Conservation (phyloP, 1,140 invertebrate species). For the Catajapyx aquilonaris region DNA sequence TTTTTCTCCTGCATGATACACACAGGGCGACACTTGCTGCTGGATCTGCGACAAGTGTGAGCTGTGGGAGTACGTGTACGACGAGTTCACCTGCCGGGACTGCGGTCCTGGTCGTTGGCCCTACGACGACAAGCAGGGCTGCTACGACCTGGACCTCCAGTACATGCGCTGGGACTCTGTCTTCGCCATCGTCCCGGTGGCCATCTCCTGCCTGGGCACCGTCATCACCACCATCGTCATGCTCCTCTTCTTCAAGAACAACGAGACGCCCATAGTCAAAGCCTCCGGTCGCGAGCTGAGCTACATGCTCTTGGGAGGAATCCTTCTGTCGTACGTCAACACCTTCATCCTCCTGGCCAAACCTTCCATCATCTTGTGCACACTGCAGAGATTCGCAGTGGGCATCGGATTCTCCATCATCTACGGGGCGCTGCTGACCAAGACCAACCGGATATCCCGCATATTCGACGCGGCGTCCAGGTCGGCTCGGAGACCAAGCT, state of each 20-base stretch:
- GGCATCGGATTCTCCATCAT: slow-evolving; percentile 36
- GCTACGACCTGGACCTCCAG: slow-evolving; percentile 22
- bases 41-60: slow-evolving; percentile 32
- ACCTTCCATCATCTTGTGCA: slow-evolving; percentile 26
- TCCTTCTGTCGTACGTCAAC: slow-evolving; percentile 24
- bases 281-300: slow-evolving; percentile 34
- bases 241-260: slow-evolving; percentile 20
- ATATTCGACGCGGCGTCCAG: slow-evolving; percentile 38
- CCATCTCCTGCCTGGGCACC: slow-evolving; percentile 29
- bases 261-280: slow-evolving; percentile 26
- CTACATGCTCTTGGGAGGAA: slow-evolving; percentile 30
- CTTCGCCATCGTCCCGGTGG: slow-evolving; percentile 31
- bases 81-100: slow-evolving; percentile 32
- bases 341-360: slow-evolving; percentile 28
- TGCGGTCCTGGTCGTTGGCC: slow-evolving; percentile 29
- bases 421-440: slow-evolving; percentile 36
- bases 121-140: slow-evolving; percentile 18
- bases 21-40: slow-evolving; percentile 25
- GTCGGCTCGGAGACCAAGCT: slow-evolving; percentile 40
- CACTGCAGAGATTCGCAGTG: slow-evolving; percentile 30
- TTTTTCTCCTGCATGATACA: background rate
- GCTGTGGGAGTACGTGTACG: slow-evolving; percentile 30
- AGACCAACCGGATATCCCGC: slow-evolving; percentile 37
- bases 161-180: slow-evolving; percentile 33
- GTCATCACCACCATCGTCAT: slow-evolving; percentile 26